Evolutionary conservation across 2,888 invertebrate species (phyloP).

Genomic region (Trichopria drosophilae): DNA sequence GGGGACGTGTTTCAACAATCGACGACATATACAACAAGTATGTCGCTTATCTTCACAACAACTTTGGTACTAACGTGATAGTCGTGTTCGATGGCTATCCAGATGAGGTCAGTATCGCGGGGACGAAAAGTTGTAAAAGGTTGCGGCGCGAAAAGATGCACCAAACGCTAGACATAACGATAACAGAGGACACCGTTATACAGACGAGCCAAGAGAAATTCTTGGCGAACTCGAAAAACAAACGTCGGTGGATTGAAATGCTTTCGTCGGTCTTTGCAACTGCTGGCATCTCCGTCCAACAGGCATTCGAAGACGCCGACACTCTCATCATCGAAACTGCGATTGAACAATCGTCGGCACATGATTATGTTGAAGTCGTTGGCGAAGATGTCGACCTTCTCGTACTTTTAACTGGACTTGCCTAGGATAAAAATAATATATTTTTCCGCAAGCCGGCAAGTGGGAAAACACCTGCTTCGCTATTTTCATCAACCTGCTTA

Average conservation of each 20-base stretch:
- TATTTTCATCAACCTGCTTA: background rate
- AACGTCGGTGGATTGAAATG: slow-evolving; percentile 44
- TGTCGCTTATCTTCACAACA: slow-evolving; percentile 34
- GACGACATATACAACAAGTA: too few relatives aligned
- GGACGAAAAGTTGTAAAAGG: slow-evolving; percentile 49
- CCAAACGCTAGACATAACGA: slow-evolving; percentile 50
- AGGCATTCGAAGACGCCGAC: slow-evolving; percentile 52
- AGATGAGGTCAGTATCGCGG: slow-evolving; percentile 42
- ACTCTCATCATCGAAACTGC: slow-evolving; percentile 47
- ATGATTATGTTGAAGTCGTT: too few relatives aligned
- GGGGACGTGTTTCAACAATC: too few relatives aligned
- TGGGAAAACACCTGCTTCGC: background rate
- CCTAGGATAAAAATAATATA: background rate
- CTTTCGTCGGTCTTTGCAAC: slow-evolving; percentile 47
- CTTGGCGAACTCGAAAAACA: slow-evolving; percentile 33
- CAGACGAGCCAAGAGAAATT: slow-evolving; percentile 40
- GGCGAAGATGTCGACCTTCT: slow-evolving; percentile 3
- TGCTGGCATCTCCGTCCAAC: slow-evolving; percentile 50
- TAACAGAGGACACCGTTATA: slow-evolving; percentile 48
- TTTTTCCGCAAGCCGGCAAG: background rate
- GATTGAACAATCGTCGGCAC: background rate
- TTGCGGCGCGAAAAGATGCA: slow-evolving; percentile 50
- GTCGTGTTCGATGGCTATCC: slow-evolving; percentile 44
- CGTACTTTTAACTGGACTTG: background rate
- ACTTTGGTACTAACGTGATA: slow-evolving; percentile 5